These are phyloP conservation scores for Neodontobutis hainanensis DNA, from an alignment of 2,113 vertebrate genomes.

Conservation along the genomic window DNA sequence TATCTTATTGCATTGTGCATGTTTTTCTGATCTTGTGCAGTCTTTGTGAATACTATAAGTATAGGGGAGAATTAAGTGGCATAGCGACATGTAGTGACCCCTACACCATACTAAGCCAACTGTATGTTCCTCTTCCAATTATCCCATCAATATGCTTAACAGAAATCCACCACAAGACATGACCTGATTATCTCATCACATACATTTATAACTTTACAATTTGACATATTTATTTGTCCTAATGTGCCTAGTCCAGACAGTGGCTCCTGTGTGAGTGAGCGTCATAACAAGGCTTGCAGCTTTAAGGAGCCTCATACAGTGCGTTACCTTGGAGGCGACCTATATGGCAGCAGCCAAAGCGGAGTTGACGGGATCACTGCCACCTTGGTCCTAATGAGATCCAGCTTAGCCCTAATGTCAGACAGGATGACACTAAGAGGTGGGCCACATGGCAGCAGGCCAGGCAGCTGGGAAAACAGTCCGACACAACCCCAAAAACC, in stretches of 20 bases:
- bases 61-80: not conserved
- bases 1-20: no score
- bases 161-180: not conserved
- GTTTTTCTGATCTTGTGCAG: no score
- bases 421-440: constrained; percentile 76
- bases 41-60: not conserved
- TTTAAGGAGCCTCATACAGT: constrained; percentile 63
- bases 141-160: constrained; percentile 17
- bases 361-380: constrained; percentile 77
- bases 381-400: constrained; percentile 81
- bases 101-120: not conserved
- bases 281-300: constrained; percentile 57
- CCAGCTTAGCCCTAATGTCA: constrained; percentile 79
- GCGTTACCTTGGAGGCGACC: constrained; percentile 73
- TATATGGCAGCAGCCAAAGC: constrained; percentile 74
- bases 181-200: constrained; percentile 26
- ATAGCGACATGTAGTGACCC: not conserved
- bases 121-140: not conserved
- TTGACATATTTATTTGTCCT: constrained; percentile 43
- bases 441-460: constrained; percentile 69
- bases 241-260: constrained; percentile 17
- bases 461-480: constrained; percentile 41
- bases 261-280: constrained; percentile 23
- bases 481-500: constrained; percentile 35
- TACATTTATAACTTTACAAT: constrained; percentile 9